phyloP scores from a whole-genome alignment of 2,113 vertebrate genomes.

The Columbina picui region DNA sequence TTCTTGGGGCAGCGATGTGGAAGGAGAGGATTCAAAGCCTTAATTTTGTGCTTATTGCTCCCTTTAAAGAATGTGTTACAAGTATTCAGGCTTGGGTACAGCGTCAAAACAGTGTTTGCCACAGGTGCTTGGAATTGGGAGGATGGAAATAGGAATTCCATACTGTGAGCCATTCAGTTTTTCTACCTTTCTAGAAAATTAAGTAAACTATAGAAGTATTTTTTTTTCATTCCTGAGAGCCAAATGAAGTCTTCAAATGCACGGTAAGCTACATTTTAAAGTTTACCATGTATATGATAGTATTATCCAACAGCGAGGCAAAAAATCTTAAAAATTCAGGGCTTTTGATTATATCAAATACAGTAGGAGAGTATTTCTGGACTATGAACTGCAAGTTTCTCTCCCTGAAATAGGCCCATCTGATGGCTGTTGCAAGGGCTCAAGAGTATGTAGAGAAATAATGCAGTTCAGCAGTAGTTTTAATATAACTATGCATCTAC shows the following conservation, averaged over 20 bases:
- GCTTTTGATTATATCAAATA: not conserved
- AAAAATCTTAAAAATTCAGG: not conserved
- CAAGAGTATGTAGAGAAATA: not conserved
- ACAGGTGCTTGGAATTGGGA: not conserved
- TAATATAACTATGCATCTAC: not conserved
- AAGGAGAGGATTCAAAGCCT: not conserved
- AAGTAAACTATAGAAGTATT: not conserved
- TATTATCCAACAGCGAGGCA: not conserved
- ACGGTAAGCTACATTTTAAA: not conserved
- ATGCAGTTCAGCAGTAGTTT: not conserved
- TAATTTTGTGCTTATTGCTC: not conserved
- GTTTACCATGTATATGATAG: not conserved
- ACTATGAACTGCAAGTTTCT: not conserved
- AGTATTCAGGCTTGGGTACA: not conserved
- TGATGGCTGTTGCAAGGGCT: not conserved
- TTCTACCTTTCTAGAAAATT: not conserved
- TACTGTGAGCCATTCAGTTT: not conserved
- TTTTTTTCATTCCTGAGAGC: accelerated
- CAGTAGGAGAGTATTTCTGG: not conserved
- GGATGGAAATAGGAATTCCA: not conserved
- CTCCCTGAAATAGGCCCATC: not conserved
- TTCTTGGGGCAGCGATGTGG: not conserved
- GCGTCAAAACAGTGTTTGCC: not conserved
- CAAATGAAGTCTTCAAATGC: not conserved
- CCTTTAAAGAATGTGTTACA: not conserved